Percentiles rank a stretch among this genome's conserved stretches.
phyloP scores from a whole-genome alignment of 2,797 vertebrate species.

The Pseudochirops corinnae region DNA sequence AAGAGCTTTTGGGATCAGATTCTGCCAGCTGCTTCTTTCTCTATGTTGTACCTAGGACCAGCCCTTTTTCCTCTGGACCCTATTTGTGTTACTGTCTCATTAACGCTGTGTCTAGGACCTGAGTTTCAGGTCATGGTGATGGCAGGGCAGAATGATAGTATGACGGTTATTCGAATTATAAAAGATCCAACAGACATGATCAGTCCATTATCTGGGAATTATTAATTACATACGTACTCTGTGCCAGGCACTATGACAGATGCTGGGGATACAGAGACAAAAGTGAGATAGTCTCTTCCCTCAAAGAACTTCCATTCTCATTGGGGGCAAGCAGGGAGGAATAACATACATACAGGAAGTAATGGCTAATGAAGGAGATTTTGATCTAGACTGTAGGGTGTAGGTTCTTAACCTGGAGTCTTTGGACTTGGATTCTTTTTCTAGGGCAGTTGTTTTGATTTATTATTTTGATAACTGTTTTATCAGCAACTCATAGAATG shows the following conservation, averaged over 20 bases:
- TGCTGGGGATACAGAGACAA: neutral
- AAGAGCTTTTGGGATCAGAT: constrained; percentile 2
- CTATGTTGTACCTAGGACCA: neutral
- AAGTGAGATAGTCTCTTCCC: neutral
- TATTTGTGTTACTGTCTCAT: neutral
- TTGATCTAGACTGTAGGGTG: neutral
- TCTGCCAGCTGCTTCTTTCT: too few species aligned
- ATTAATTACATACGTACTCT: neutral
- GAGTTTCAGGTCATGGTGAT: neutral
- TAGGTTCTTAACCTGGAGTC: neutral
- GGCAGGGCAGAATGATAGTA: neutral
- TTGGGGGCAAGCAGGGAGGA: neutral
- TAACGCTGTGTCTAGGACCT: neutral
- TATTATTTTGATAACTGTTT: neutral
- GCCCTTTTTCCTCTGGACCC: neutral
- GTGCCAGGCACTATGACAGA: neutral
- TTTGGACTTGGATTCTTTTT: neutral
- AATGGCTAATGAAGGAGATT: neutral
- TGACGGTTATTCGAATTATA: constrained; percentile 29
- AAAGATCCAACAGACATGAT: neutral
- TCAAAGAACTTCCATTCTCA: neutral
- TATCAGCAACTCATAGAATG: neutral
- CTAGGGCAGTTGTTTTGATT: neutral
- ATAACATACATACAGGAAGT: neutral
- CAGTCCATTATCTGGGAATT: neutral